Percentiles rank a stretch among this genome's conserved stretches.
phyloP scores from a whole-genome alignment of 2,888 invertebrate species.

The Cantharis lateralis region DNA sequence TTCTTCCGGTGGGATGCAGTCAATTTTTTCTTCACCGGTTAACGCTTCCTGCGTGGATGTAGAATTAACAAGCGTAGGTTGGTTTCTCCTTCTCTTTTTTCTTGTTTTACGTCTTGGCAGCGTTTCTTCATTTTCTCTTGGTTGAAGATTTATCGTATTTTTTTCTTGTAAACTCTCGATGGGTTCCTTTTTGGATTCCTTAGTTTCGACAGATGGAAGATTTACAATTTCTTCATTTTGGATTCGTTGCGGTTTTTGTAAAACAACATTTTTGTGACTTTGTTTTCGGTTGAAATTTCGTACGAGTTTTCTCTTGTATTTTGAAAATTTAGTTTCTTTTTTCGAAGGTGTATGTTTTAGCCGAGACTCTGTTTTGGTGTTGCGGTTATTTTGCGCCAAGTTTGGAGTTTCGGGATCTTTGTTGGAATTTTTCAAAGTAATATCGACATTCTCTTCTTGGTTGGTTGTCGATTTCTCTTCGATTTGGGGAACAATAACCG shows the following conservation, averaged over 20 bases:
- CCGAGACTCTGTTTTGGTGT: background rate
- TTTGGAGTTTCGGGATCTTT: background rate
- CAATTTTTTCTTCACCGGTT: background rate
- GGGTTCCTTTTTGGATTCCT: background rate
- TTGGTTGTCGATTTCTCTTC: background rate
- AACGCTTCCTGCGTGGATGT: background rate
- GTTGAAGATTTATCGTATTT: background rate
- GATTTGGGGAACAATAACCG: background rate
- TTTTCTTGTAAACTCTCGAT: background rate
- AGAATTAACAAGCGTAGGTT: background rate
- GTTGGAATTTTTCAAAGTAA: background rate
- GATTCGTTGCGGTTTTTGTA: background rate
- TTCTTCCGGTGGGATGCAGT: background rate
- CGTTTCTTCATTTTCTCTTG: background rate
- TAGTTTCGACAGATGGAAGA: background rate
- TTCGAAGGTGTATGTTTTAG: background rate
- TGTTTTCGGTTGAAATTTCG: background rate
- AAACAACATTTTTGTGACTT: background rate
- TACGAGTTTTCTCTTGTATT: background rate
- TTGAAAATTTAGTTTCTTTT: background rate
- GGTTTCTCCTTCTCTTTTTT: conserved; percentile 20
- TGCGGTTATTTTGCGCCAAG: background rate
- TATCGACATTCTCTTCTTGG: background rate
- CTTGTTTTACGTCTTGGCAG: conserved; percentile 20
- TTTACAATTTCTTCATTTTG: background rate